phyloP scores from a whole-genome alignment of 1,140 invertebrate genomes.

The Bombyx mandarina region DNA sequence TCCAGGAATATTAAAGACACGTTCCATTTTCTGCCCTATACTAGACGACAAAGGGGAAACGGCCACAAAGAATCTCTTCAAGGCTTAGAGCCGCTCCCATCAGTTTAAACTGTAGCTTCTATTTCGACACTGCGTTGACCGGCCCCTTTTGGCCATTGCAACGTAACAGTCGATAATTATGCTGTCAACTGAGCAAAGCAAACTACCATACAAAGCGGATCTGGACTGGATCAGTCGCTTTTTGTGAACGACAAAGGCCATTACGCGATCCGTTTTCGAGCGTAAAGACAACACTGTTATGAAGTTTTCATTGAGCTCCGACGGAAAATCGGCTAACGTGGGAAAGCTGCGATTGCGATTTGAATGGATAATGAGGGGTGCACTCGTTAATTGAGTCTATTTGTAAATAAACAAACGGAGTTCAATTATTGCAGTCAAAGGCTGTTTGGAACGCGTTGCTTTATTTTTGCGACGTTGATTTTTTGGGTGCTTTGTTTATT shows the following conservation, averaged over 20 bases:
- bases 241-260: conserved; percentile 60
- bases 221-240: conserved; percentile 51
- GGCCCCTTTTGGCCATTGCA: conserved; percentile 27
- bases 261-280: conserved; percentile 57
- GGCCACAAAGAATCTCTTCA: conserved; percentile 10
- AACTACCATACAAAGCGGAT: conserved; percentile 55
- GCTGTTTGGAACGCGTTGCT: conserved; percentile 23
- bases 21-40: conserved; percentile 1
- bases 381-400: conserved; percentile 60
- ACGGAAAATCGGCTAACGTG: conserved; percentile 50
- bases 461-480: conserved; percentile 32
- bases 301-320: conserved; percentile 51
- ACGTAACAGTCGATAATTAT: conserved; percentile 55
- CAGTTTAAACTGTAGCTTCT: conserved; percentile 15
- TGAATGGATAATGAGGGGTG: conserved; percentile 58
- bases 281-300: conserved; percentile 50
- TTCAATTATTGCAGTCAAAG: conserved; percentile 50
- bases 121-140: conserved; percentile 41
- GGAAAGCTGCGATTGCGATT: conserved; percentile 51
- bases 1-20: too few relatives aligned
- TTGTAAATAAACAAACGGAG: conserved; percentile 52
- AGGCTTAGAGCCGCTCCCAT: conserved; percentile 12
- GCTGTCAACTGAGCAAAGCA: conserved; percentile 57
- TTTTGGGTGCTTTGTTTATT: conserved; percentile 19
- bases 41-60: background rate